Evolutionary conservation across 2,888 invertebrate species (phyloP).

Genomic region (Drosophila mayaguana): DNA sequence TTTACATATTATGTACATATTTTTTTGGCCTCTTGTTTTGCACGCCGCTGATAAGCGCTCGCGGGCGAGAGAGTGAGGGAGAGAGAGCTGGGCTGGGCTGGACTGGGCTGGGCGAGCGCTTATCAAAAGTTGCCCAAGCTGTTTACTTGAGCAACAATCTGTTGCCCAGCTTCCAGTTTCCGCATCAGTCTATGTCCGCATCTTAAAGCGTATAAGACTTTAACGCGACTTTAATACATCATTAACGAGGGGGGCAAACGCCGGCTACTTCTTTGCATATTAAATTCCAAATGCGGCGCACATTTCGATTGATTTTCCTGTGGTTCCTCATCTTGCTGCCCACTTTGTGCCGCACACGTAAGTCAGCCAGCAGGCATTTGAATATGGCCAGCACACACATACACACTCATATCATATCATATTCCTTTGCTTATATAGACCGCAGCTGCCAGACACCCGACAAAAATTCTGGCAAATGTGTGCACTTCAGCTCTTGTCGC

Average conservation of each 20-base stretch:
- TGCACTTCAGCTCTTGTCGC: conserved; percentile 70
- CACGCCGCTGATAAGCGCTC: conserved; percentile 63
- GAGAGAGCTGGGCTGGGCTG: too few relatives aligned
- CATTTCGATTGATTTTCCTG: conserved; percentile 69
- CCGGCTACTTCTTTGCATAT: neutral
- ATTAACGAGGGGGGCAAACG: conserved; percentile 13
- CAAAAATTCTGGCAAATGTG: conserved; percentile 64
- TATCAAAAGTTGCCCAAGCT: conserved; percentile 77
- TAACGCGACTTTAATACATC: conserved; percentile 75
- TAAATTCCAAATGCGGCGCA: conserved; percentile 66
- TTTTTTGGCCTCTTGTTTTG: conserved; percentile 70
- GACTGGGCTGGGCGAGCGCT: conserved; percentile 44
- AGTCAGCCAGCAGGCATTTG: conserved; percentile 47
- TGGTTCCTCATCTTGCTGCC: conserved; percentile 63
- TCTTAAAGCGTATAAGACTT: conserved; percentile 66
- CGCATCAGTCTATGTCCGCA: conserved; percentile 34
- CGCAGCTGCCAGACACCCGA: conserved; percentile 71
- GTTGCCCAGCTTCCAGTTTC: conserved; percentile 56
- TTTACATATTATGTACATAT: conserved; percentile 75
- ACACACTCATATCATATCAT: neutral
- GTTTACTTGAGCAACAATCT: conserved; percentile 78
- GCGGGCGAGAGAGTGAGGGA: neutral
- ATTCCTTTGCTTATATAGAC: conserved; percentile 32
- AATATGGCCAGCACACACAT: conserved; percentile 32
- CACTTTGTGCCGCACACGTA: conserved; percentile 71